Base-by-base conservation (phyloP, 2,888 invertebrate species). In the Mimumesa dahlbomi region DNA sequence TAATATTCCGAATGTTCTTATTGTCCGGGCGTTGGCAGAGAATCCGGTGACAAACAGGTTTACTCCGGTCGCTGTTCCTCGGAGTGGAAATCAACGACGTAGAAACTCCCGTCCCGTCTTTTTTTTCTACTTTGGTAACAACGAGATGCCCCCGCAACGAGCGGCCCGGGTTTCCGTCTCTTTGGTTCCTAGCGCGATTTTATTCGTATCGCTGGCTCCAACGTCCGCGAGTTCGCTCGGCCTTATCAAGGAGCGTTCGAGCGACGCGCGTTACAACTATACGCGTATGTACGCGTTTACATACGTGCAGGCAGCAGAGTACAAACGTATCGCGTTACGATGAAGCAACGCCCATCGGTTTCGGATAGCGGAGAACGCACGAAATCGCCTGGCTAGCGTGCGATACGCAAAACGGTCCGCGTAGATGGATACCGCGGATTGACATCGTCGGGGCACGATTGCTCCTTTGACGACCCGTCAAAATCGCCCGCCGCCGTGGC, bases 241-340 rank as follows among this genome's bases (percentile, higher is more conserved):
- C 53, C 34, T 68, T 70, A 70, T 70, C 67, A 67, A 29, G 18
- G 36, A 31, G 40, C 43, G 45, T 19, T 29, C 31, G 19, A 1
- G 34, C 16, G 14, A 45, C 53, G 29, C 36, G 25, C 40, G 29
- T 38, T 18, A 49, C n/a, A 3, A 18, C 48, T 46, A 52, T 29
- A 42, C 48, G 36, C 21, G 42, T 42, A 52, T 21, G 48, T 31
- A n/a, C 22, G 31, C 29, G 31, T 34, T 40, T 36, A 19, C 57
- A 42, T 54, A 9, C 50, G 29, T 42, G 54, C 29, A 49, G 29
- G 42, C 48, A 64, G 19, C 52, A 68, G 50, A 74, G 79, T 49
- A 84, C 82, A 86, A 82, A 82, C 82, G 82, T 86, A 86, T 86
- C 85, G 73, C 75, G 66, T 86, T 86, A 84, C 85, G 77, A 80